phyloP scores from a whole-genome alignment of 2,888 invertebrate species.

The Volucella zonaria region DNA sequence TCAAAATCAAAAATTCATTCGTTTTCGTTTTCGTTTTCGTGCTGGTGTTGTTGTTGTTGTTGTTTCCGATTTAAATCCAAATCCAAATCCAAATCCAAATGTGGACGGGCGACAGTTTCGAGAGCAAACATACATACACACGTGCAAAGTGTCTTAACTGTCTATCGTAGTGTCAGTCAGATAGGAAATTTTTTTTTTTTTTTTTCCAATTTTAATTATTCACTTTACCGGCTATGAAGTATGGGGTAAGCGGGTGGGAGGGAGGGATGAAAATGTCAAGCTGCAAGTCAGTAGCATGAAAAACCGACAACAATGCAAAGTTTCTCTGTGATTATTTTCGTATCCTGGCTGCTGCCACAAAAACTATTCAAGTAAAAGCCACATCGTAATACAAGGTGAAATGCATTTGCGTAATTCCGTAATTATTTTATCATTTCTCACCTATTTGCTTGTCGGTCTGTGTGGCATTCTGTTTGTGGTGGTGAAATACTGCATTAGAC shows the following conservation, averaged over 20 bases:
- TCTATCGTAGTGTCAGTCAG: conserved; percentile 15
- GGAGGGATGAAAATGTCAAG: conserved; percentile 48
- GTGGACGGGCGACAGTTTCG: conserved; percentile 7
- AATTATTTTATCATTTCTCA: conserved; percentile 72
- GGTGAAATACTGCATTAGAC: conserved; percentile 49
- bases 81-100: conserved; percentile 26
- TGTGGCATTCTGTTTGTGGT: conserved; percentile 28
- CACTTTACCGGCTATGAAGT: conserved; percentile 4
- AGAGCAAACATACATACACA: background rate
- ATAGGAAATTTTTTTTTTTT: conserved; percentile 4
- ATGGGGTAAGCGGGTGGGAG: background rate
- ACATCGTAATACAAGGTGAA: conserved; percentile 66
- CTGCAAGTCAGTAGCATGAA: conserved; percentile 59
- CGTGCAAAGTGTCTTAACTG: conserved; percentile 7
- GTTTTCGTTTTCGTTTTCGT: conserved; percentile 44
- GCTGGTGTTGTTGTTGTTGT: conserved; percentile 45
- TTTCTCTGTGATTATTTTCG: conserved; percentile 68
- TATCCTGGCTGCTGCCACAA: conserved; percentile 62
- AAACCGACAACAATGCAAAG: conserved; percentile 64
- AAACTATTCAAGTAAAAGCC: conserved; percentile 70
- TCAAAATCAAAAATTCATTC: conserved; percentile 64
- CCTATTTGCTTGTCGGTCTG: conserved; percentile 49
- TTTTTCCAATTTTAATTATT: conserved; percentile 59
- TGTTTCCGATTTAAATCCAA: conserved; percentile 49
- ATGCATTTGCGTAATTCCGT: conserved; percentile 69